These are phyloP conservation scores for Drosophila busckii DNA, from an alignment of 1,140 invertebrate species.

Conservation along the genomic window DNA sequence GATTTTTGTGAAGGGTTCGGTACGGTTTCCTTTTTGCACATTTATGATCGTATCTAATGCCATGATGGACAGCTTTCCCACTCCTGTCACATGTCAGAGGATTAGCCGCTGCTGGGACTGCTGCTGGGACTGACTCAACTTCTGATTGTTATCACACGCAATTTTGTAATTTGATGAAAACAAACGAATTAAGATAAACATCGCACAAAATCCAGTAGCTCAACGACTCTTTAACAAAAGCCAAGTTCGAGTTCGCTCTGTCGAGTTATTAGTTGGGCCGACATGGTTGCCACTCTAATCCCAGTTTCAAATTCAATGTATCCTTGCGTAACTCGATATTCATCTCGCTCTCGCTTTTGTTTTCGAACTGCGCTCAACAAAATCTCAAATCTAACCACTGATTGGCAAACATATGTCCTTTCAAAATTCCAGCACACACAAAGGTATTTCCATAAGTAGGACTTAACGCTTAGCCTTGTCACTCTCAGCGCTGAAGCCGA, in stretches of 20 bases:
- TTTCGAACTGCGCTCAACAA: conserved; percentile 7
- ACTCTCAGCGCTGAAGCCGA: too few species aligned
- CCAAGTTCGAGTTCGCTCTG: neutral
- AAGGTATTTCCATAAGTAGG: conserved; percentile 2
- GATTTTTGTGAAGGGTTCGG: conserved; percentile 6
- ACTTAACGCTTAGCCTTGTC: too few species aligned
- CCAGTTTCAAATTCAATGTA: conserved; percentile 7
- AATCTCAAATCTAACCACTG: conserved; percentile 31
- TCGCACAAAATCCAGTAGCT: conserved; percentile 57
- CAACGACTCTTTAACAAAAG: conserved; percentile 28
- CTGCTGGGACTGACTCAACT: conserved; percentile 30
- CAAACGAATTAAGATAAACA: conserved; percentile 77
- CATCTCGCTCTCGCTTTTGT: conserved; percentile 13
- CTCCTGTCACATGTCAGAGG: conserved; percentile 46
- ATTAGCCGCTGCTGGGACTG: too few species aligned
- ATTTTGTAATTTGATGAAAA: conserved; percentile 78
- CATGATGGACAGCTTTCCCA: conserved; percentile 59
- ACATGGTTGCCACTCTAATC: conserved; percentile 24
- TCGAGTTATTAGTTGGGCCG: conserved; percentile 20
- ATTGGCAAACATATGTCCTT: too few species aligned
- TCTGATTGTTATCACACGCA: conserved; percentile 74
- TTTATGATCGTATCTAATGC: conserved; percentile 72
- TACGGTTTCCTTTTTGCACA: conserved; percentile 45
- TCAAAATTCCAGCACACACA: neutral
- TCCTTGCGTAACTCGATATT: conserved; percentile 48